Percentiles rank a stretch among this genome's conserved stretches.
These are phyloP conservation scores for human (Homo sapiens) DNA, from an alignment of 2,113 vertebrate genomes.

Conservation along the genomic window DNA sequence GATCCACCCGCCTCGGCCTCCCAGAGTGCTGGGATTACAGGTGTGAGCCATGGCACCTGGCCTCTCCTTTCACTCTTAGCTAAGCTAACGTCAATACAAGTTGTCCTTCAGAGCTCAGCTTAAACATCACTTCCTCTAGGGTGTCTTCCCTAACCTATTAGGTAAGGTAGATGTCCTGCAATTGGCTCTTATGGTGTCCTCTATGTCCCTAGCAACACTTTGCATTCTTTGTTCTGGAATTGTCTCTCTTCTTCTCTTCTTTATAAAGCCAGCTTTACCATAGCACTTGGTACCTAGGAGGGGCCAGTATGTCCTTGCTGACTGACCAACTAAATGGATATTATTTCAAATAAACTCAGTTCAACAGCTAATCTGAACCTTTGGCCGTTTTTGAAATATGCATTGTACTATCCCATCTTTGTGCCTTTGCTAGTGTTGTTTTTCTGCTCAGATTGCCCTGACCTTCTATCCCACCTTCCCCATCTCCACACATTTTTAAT, in stretches of 20 bases:
- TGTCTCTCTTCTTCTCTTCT: background rate
- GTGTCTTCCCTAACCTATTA: background rate
- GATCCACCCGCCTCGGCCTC: too few species aligned
- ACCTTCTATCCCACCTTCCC: background rate
- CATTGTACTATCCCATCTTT: background rate
- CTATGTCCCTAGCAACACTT: background rate
- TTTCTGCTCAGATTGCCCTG: background rate
- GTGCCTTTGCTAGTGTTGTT: background rate
- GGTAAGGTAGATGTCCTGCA: background rate
- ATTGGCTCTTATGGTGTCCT: background rate
- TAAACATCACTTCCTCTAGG: background rate
- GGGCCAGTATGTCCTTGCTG: background rate
- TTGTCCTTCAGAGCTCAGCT: background rate
- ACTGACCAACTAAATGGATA: background rate
- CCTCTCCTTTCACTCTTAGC: background rate
- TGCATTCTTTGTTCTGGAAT: background rate
- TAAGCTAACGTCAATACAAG: background rate
- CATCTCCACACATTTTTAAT: background rate
- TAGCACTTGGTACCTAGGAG: background rate
- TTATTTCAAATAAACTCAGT: background rate
- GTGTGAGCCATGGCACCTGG: too few species aligned
- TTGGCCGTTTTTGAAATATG: background rate
- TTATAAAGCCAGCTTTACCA: background rate
- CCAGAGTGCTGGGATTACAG: too few species aligned
- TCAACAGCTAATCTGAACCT: background rate